These are phyloP conservation scores for Dascillus cervinus DNA, from an alignment of 2,888 invertebrate species.

Conservation along the genomic window DNA sequence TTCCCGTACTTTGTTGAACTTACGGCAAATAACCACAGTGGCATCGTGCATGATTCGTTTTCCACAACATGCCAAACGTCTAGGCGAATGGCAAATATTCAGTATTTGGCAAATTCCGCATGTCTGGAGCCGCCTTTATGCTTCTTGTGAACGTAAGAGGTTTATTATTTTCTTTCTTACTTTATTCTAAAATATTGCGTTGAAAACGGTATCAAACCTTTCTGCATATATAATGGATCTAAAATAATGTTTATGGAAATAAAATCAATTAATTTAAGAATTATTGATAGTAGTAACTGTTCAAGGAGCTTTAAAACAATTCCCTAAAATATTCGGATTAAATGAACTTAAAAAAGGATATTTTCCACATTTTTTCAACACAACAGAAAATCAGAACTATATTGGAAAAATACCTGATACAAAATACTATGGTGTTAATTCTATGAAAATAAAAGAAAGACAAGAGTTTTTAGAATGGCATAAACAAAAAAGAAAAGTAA, in stretches of 20 bases:
- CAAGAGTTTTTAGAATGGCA: constrained; percentile 16
- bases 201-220: constrained; percentile 15
- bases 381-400: constrained; percentile 21
- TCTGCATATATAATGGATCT: too few species aligned
- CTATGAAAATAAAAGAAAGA: constrained; percentile 17
- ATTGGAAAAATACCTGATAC: constrained; percentile 17
- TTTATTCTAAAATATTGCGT: constrained; percentile 17
- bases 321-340: constrained; percentile 18
- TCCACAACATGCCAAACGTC: too few species aligned
- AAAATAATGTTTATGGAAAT: constrained; percentile 17
- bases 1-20: too few species aligned
- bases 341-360: constrained; percentile 18
- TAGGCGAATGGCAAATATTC: too few species aligned
- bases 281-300: constrained; percentile 17
- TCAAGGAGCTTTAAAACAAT: constrained; percentile 12
- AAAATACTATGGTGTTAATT: constrained; percentile 15
- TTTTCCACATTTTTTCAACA: constrained; percentile 23
- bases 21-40: too few species aligned
- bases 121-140: too few species aligned
- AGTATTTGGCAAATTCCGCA: too few species aligned
- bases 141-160: too few species aligned
- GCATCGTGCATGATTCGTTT: too few species aligned
- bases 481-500: constrained; percentile 5
- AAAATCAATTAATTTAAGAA: constrained; percentile 13
- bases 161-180: too few species aligned